A percentile compares a stretch with the other conserved stretches of the same genome.
Evolutionary conservation across 2,797 vertebrate species (phyloP).

Genomic region (Galago senegalensis): DNA sequence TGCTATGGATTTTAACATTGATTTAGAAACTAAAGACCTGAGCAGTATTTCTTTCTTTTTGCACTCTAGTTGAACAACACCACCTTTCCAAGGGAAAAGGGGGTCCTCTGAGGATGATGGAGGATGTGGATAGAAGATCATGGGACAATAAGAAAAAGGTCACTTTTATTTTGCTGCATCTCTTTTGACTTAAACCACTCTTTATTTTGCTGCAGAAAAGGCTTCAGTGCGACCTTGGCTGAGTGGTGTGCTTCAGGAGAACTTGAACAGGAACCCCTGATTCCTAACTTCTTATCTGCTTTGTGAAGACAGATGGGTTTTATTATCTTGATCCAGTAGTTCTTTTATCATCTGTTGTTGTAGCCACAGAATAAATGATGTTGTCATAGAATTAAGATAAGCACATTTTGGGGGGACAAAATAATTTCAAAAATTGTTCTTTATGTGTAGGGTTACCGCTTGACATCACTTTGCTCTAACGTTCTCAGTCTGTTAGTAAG

Average conservation of each 20-base stretch:
- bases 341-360: neutral
- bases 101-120: neutral
- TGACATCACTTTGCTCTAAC: neutral
- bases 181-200: neutral
- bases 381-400: conserved; percentile 30
- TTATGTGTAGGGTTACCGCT: neutral
- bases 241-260: neutral
- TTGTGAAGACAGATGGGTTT: conserved; percentile 14
- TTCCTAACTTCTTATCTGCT: neutral
- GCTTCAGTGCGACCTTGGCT: conserved; percentile 12
- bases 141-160: neutral
- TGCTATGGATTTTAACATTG: conserved; percentile 23
- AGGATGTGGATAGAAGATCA: neutral
- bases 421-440: neutral
- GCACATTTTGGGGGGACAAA: too few species aligned
- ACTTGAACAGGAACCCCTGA: neutral
- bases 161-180: neutral
- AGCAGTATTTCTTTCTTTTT: neutral
- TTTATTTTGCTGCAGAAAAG: conserved; percentile 28
- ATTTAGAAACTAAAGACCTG: neutral
- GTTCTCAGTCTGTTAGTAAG: neutral
- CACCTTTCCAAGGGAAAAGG: neutral
- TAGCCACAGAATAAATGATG: neutral
- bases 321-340: neutral
- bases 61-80: neutral